These are phyloP conservation scores for Mormyrus lacerda DNA, from an alignment of 2,113 vertebrate genomes.

Conservation along the genomic window DNA sequence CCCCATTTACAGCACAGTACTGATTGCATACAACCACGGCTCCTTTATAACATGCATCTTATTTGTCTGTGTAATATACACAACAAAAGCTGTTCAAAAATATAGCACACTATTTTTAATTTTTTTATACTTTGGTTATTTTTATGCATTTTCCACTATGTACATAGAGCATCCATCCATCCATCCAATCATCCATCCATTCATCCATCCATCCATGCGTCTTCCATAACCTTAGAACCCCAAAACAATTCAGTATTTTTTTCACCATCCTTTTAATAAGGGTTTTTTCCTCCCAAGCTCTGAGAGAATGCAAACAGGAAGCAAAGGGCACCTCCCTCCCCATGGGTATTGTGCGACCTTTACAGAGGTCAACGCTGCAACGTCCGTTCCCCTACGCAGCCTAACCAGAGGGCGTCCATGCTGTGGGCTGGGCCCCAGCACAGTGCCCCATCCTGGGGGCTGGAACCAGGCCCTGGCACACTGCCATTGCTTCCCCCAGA, in stretches of 20 bases:
- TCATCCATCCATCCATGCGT: not conserved
- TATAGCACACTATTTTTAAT: not conserved
- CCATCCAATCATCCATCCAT: not conserved
- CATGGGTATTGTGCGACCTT: not conserved
- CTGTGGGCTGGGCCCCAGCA: not conserved
- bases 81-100: not conserved
- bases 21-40: not conserved
- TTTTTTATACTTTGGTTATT: not conserved
- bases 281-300: not conserved
- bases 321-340: not conserved
- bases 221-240: not conserved
- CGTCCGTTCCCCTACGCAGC: not conserved
- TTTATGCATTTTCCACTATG: not conserved
- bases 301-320: not conserved
- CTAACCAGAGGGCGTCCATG: not conserved
- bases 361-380: not conserved
- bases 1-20: constrained; percentile 1
- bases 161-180: not conserved
- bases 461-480: not conserved
- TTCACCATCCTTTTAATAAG: not conserved
- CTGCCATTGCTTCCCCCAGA: not conserved
- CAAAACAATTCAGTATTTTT: not conserved
- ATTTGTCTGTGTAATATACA: not conserved
- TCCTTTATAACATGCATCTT: not conserved
- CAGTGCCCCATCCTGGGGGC: not conserved